Percentiles rank a stretch among this genome's conserved stretches.
phyloP scores from a whole-genome alignment of 2,113 vertebrate genomes.

The Lophius piscatorius region DNA sequence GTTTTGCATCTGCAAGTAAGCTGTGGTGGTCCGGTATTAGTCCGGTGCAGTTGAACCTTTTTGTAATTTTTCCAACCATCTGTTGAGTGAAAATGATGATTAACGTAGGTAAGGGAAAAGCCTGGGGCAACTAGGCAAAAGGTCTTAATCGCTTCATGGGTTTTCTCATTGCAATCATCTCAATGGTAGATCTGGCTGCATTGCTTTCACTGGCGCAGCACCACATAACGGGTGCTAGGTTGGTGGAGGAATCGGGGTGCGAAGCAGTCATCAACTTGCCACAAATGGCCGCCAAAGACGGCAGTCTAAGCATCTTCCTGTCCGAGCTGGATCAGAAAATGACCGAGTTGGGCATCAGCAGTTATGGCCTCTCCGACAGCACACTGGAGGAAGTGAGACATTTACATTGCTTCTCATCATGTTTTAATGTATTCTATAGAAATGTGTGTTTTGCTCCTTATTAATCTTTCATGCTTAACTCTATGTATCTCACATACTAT shows the following conservation, averaged over 20 bases:
- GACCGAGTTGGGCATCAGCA: constrained; percentile 79
- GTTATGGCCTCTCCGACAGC: constrained; percentile 89
- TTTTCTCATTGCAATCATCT: background rate
- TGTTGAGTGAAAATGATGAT: background rate
- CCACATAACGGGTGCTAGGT: constrained; percentile 73
- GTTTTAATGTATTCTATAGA: no score
- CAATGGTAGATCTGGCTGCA: constrained; percentile 72
- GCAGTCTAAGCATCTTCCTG: constrained; percentile 82
- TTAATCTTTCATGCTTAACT: background rate
- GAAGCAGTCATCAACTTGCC: constrained; percentile 86
- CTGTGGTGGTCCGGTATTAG: background rate
- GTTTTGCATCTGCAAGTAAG: constrained; percentile 21
- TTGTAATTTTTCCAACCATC: background rate
- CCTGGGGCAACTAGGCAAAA: background rate
- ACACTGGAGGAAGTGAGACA: constrained; percentile 87
- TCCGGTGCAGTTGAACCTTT: background rate
- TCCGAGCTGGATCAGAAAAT: constrained; percentile 80
- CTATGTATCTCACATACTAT: no score
- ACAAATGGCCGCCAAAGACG: constrained; percentile 79
- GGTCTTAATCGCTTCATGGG: background rate
- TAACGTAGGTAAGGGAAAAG: background rate
- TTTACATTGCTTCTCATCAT: background rate
- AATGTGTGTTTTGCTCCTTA: background rate
- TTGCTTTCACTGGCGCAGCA: constrained; percentile 78
- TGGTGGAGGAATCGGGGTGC: constrained; percentile 83